Base-by-base conservation (phyloP, 2,888 invertebrate species). In the Buathra laborator region DNA sequence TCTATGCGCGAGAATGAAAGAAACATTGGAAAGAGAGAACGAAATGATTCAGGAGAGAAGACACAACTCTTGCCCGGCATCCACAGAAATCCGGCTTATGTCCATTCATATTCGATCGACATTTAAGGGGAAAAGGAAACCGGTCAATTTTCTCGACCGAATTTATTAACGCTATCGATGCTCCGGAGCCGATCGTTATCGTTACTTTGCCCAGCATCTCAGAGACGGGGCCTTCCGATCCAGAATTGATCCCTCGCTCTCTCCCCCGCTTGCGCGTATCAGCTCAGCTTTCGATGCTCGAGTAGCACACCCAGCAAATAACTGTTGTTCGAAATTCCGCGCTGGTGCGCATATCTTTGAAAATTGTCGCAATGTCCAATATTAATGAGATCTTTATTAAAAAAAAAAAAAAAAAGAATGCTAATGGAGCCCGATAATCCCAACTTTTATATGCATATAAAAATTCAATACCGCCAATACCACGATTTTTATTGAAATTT, bases 101-200 rank as follows among this genome's bases (percentile, higher is more conserved):
- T 67, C 79, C 85, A 79, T 79, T 79, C 81, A 71, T 79, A 75
- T 48, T n/a, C 9, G 7, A 29, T 24, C 24, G 29, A 19, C 10
- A 43, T n/a, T 19, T 37, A 46, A 29, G 32, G 68, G 37, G 62
- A 48, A 62, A 78, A 64, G 77, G 64, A 48, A 46, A 43, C 59
- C 32, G 81, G 19, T 72, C 44, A 68, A 77, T 81, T 81, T 81
- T 74, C 62, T 78, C 81, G 62, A 14, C 68, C 77, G 43, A 74
- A 68, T 64, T 78, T 78, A 81, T 84, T 70, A 75, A 79, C 71
- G 76, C 71, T 81, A 81, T 81, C 81, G 62, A 16, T 32, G 72
- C 51, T 29, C 72, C 62, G n/a, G 4, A 9, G 59, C 14, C 64
- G 83, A 81, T 84, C 75, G 75, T 80, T 71, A 81, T 84, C 76